Base-by-base conservation (phyloP, 2,113 vertebrate genomes). In the Campylorhamphus procurvoides region DNA sequence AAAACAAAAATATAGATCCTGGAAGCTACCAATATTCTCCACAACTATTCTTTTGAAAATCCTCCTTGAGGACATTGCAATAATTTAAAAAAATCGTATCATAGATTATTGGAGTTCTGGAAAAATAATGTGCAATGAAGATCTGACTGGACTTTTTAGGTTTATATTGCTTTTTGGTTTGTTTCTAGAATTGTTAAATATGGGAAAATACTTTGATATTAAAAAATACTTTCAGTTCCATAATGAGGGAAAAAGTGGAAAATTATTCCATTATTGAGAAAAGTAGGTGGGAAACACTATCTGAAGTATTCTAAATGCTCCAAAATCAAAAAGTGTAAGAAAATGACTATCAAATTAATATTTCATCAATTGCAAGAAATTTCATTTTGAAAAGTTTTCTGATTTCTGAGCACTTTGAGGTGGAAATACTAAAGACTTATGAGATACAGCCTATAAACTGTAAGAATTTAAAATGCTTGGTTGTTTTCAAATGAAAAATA, bases 261-360 rank as follows among this genome's bases (percentile, higher is more conserved):
- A 90, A 76, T 49, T 0, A 75, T 46, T n/a, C 18, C 0, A 24
- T 53, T 55, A 40, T 3, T 5, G 10, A 14, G 8, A 2, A 33
- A 53, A 52, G 46, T 52, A 12, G 3, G 5, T 35, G 4, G 11
- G 22, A 79, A 50, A 60, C 1, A 39, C 40, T 58, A 33, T 59
- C 8, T 55, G 17, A 78, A 31, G 25, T 49, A 74, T 52, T 68
- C 7, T 19, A 78, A 76, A 29, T 37, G 8, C 8, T 62, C 13
- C 14, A 55, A 82, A 77, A 47, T 7, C 20, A 59, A 35, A 24
- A 24, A 69, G 3, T 49, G 10, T 81, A 82, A 55, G 27, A 77
- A 74, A 78, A 52, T 7, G 31, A 46, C 50, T 25, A 35, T 42
- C 18, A 27, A 10, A 25, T 66, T 42, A 53, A 52, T 49, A 47